These are phyloP conservation scores for Datnioides undecimradiatus DNA, from an alignment of 2,113 vertebrate species.

Conservation along the genomic window DNA sequence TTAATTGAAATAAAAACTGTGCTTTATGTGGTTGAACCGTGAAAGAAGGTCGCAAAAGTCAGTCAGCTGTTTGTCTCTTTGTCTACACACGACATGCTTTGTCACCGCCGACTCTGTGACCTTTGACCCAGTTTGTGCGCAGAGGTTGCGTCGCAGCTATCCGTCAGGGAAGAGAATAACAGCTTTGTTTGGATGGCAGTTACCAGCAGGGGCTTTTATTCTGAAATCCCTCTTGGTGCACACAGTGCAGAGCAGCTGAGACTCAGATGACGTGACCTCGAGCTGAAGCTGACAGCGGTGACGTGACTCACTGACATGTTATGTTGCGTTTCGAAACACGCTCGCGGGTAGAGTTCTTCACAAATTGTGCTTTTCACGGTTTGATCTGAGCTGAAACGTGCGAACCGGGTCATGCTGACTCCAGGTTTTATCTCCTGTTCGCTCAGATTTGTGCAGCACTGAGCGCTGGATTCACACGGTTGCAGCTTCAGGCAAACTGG, in stretches of 20 bases:
- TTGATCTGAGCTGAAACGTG: not conserved
- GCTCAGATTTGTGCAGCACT: not conserved
- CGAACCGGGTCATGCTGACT: too few relatives aligned
- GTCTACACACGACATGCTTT: too few relatives aligned
- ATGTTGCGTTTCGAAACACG: not conserved
- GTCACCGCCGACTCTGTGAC: not conserved
- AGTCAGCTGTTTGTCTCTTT: not conserved
- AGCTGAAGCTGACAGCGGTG: not conserved
- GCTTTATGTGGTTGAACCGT: not conserved
- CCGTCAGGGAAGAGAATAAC: constrained; percentile 18
- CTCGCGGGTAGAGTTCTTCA: not conserved
- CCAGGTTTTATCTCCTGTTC: not conserved
- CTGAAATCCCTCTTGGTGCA: constrained; percentile 6
- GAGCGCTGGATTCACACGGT: not conserved
- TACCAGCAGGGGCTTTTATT: constrained; percentile 28
- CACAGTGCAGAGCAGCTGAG: not conserved
- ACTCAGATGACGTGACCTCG: not conserved
- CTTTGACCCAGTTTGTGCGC: constrained; percentile 41
- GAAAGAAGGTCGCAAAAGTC: not conserved
- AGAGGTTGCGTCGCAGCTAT: not conserved
- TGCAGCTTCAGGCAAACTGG: not conserved
- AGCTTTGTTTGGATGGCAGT: not conserved
- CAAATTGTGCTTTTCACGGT: not conserved
- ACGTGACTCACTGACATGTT: constrained; percentile 19
- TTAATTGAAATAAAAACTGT: not conserved